These are phyloP conservation scores for Macaca mulatta DNA, from an alignment of 2,113 vertebrate genomes.

Conservation along the genomic window DNA sequence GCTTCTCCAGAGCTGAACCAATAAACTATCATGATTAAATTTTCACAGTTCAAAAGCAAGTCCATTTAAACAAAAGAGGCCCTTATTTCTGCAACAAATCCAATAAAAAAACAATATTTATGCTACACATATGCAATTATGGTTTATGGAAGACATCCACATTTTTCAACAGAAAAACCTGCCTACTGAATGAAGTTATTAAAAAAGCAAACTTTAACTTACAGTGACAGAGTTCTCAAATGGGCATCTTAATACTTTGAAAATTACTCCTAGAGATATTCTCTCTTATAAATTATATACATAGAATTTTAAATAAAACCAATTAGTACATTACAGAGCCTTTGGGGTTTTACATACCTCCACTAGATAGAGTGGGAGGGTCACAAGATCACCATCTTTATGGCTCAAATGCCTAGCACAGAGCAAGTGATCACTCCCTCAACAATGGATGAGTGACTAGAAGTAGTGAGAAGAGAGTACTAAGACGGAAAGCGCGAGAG, in stretches of 20 bases:
- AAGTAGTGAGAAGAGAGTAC: neutral
- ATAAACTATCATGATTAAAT: constrained; percentile 82
- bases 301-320: constrained; percentile 58
- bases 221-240: constrained; percentile 53
- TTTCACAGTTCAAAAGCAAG: constrained; percentile 83
- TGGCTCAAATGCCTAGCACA: neutral
- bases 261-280: constrained; percentile 54
- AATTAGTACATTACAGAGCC: neutral
- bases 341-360: constrained; percentile 16
- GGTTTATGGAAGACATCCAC: constrained; percentile 73
- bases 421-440: neutral
- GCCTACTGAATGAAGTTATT: constrained; percentile 67
- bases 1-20: constrained; percentile 81
- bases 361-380: neutral
- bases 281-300: constrained; percentile 25
- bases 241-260: constrained; percentile 45
- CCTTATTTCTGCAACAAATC: constrained; percentile 81
- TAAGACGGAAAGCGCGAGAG: neutral
- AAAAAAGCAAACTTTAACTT: constrained; percentile 75
- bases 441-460: no score
- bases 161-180: constrained; percentile 72
- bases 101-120: constrained; percentile 82
- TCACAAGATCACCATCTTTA: neutral
- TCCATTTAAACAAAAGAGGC: constrained; percentile 81
- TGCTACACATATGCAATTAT: constrained; percentile 67